These are phyloP conservation scores for Harpagifer antarcticus DNA, from an alignment of 2,797 vertebrate genomes.

Conservation along the genomic window DNA sequence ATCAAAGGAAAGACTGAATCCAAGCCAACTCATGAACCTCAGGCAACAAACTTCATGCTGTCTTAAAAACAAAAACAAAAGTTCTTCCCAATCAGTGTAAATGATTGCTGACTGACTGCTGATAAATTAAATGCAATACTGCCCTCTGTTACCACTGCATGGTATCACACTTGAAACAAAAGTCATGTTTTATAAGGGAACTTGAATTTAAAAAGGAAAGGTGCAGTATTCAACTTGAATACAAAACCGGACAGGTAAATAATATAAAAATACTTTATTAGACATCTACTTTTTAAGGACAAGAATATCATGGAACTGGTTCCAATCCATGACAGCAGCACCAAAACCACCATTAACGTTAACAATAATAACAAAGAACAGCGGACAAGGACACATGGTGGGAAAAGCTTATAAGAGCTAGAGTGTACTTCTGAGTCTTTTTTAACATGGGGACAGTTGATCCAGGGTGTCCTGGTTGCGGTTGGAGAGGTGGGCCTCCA, in stretches of 20 bases:
- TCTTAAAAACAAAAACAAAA: not conserved
- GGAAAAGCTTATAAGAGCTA: conserved; percentile 58
- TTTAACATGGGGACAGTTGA: conserved; percentile 82
- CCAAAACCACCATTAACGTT: conserved; percentile 60
- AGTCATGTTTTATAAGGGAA: not conserved
- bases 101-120: not conserved
- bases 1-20: not conserved
- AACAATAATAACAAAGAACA: conserved; percentile 57
- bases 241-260: conserved; percentile 51
- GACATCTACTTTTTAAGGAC: conserved; percentile 75
- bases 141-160: conserved; percentile 36
- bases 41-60: not conserved
- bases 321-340: conserved; percentile 69
- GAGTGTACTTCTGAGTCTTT: conserved; percentile 29
- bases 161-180: conserved; percentile 13
- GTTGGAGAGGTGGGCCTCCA: conserved; percentile 89
- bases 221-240: not conserved
- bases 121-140: conserved; percentile 23
- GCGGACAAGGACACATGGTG: conserved; percentile 45
- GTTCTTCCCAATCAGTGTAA: not conserved
- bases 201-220: not conserved
- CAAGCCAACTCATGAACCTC: not conserved
- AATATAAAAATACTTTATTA: conserved; percentile 87
- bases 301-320: conserved; percentile 58
- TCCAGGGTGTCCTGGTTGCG: conserved; percentile 88